These are phyloP conservation scores for Mesocricetus auratus DNA, from an alignment of 2,113 vertebrate species.

Conservation along the genomic window DNA sequence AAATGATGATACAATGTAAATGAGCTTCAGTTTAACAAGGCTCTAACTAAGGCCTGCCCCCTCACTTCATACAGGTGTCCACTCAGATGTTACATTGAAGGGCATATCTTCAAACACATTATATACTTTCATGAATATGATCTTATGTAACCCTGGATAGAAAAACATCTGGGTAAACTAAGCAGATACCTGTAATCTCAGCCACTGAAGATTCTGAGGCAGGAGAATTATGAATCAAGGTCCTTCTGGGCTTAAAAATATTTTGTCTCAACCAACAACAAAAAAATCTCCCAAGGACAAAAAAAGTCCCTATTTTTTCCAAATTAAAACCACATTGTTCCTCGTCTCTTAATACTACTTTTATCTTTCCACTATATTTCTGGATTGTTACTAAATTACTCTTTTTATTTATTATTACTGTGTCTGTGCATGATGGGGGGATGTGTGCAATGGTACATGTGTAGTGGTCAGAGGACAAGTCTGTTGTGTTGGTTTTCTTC, in stretches of 20 bases:
- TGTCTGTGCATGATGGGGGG: not conserved
- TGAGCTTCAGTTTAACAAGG: not conserved
- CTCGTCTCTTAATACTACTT: not conserved
- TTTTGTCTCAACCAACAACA: not conserved
- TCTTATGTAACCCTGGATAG: not conserved
- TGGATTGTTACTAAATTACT: constrained; percentile 44
- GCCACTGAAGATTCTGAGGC: not conserved
- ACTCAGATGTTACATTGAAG: not conserved
- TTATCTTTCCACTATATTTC: constrained; percentile 11
- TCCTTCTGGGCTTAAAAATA: not conserved
- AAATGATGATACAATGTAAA: not conserved
- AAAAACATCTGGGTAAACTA: not conserved
- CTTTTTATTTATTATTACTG: not conserved
- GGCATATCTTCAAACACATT: not conserved
- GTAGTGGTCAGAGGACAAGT: not conserved
- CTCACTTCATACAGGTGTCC: not conserved
- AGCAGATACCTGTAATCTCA: not conserved
- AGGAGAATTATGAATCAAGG: not conserved
- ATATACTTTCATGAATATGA: not conserved
- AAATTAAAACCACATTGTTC: not conserved
- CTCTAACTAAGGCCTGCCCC: not conserved
- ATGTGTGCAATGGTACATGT: not conserved
- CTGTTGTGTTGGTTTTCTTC: not conserved
- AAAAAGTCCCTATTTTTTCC: not conserved
- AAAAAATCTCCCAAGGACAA: not conserved